A percentile compares a stretch with the other conserved stretches of the same genome.
These are phyloP conservation scores for Xiphophorus maculatus DNA, from an alignment of 2,113 vertebrate species.

Conservation along the genomic window DNA sequence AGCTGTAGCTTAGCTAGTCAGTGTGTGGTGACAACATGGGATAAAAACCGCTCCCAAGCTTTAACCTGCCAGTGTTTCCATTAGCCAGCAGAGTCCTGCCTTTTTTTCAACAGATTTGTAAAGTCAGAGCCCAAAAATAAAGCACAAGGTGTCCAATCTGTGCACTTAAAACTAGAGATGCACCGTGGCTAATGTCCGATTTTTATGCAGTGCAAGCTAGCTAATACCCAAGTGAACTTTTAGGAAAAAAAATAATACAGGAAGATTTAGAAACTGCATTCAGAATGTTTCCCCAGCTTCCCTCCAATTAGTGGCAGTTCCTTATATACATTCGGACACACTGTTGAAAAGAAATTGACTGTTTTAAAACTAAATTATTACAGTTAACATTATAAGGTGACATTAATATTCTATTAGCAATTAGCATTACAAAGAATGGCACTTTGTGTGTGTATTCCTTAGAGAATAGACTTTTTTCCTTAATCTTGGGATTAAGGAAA, in stretches of 20 bases:
- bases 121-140: neutral
- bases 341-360: neutral
- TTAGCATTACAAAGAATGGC: neutral
- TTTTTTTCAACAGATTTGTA: neutral
- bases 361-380: neutral
- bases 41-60: slow-evolving; percentile 9
- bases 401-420: neutral
- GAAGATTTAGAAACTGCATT: neutral
- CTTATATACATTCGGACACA: neutral
- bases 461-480: too few relatives aligned
- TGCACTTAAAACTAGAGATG: neutral
- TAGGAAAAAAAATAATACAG: neutral
- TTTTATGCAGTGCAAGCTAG: neutral
- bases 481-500: too few relatives aligned
- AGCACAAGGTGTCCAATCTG: neutral
- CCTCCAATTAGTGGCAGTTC: neutral
- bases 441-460: too few relatives aligned
- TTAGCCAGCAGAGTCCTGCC: slow-evolving; percentile 21
- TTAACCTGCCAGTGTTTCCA: slow-evolving; percentile 41
- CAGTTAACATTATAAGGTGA: neutral
- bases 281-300: neutral
- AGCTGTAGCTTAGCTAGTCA: slow-evolving; percentile 26
- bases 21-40: slow-evolving; percentile 23
- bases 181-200: neutral
- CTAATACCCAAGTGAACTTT: neutral